Base-by-base conservation (phyloP, 2,113 vertebrate species). In the Mastomys coucha region DNA sequence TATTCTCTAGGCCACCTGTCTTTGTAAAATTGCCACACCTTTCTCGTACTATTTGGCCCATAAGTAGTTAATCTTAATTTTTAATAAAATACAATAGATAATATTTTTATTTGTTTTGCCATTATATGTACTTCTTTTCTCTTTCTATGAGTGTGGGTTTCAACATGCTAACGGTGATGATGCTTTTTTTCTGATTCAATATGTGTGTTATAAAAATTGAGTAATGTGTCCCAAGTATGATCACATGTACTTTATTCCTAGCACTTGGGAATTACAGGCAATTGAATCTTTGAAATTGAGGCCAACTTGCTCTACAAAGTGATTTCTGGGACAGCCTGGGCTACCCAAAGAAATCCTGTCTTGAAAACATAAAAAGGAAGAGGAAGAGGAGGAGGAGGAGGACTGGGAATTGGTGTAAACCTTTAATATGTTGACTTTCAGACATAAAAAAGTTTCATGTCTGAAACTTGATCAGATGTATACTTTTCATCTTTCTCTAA, bases 151-250 rank as follows among this genome's bases (percentile, higher is more conserved):
- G 24, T 96, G 12, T 84, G 88, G 22, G 22, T 91, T 94, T 97
- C 73, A 90, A 88, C 76, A 72, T 92, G 33, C 31, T 84, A 86
- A 81, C 56, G 87, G 65, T 96, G 97, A 91, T 78, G 78, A 95
- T 89, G 36, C 36, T 72, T 58, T 88, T 72, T 53, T 84, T n/a
- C 77, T 13, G 33, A 51, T 45, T 85, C n/a, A 10, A 49, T 22
- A 53, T 84, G 91, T 51, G 17, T 88, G 3, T 76, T 70, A 45
- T 1, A 70, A 67, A 94, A 82, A 96, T 86, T 77, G 67, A 33
- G 58, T 81, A 63, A 28, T 89, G 36, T 10, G 5, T 26, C 5
- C 51, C 1, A 1, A 19, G 5, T 22, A 22, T 14, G 33, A 5
- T 16, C 1, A 1, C 75, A 16, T 28, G 26, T 2, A 14, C 75